Conservation (phyloP, 2,888 invertebrate genomes). For the Pachymerium ferrugineum region DNA sequence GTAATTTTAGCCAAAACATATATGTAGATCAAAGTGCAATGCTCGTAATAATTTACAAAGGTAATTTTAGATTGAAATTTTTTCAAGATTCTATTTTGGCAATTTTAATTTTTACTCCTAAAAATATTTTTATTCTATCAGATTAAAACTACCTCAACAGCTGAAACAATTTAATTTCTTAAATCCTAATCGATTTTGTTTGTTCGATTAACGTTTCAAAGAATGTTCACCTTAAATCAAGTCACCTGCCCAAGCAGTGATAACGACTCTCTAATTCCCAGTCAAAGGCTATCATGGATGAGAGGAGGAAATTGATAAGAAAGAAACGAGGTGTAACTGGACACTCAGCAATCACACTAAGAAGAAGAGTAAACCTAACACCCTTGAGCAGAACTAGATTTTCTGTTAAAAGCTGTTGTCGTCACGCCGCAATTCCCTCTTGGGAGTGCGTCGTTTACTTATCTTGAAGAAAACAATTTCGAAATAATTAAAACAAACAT, state of each 20-base stretch:
- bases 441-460: too few species aligned
- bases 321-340: conserved; percentile 27
- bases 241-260: conserved; percentile 22
- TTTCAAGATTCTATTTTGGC: background rate
- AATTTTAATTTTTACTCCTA: background rate
- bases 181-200: background rate
- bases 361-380: background rate
- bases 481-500: too few species aligned
- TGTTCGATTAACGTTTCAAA: conserved; percentile 8
- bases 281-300: conserved; percentile 1
- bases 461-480: too few species aligned
- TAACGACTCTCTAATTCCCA: conserved; percentile 20
- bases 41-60: background rate
- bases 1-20: background rate
- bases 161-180: background rate
- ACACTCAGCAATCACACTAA: background rate
- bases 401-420: background rate
- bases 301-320: conserved; percentile 17
- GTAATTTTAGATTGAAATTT: background rate
- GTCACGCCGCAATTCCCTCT: background rate
- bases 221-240: background rate
- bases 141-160: too few species aligned
- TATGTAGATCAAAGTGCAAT: background rate
- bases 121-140: too few species aligned
- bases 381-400: too few species aligned